These are phyloP conservation scores for Rotaria sp. DNA, from an alignment of 2,888 invertebrate genomes.

Conservation along the genomic window DNA sequence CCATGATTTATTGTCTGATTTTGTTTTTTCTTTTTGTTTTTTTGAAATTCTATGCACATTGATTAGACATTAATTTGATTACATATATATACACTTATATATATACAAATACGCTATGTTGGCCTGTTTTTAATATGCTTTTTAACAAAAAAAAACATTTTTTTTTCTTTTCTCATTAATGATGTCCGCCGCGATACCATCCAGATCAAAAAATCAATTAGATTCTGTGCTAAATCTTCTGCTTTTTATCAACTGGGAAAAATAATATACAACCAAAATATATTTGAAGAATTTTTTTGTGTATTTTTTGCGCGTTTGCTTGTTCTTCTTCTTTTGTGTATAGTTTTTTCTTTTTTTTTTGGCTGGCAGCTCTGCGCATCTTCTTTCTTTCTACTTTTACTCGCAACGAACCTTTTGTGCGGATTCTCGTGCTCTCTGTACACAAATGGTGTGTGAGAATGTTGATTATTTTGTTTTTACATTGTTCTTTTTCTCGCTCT, in stretches of 20 bases:
- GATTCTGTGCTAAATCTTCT: background rate
- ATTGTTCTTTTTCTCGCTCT: background rate
- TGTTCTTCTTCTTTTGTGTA: background rate
- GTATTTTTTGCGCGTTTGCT: background rate
- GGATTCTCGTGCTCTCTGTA: background rate
- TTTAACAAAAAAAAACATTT: background rate
- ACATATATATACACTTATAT: background rate
- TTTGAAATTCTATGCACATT: background rate
- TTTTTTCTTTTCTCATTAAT: background rate
- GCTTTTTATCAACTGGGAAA: background rate
- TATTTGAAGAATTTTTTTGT: background rate
- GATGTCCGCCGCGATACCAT: background rate
- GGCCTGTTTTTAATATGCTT: conserved; percentile 7
- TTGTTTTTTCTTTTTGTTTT: background rate
- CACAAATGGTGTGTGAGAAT: conserved; percentile 13
- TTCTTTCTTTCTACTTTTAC: background rate
- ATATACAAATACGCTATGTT: background rate
- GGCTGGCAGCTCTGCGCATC: background rate
- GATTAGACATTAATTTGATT: background rate
- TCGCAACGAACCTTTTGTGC: conserved; percentile 19
- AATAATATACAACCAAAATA: background rate
- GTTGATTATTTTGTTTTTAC: conserved; percentile 19
- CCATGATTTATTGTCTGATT: background rate
- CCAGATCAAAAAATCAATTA: background rate
- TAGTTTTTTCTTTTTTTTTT: background rate